These are phyloP conservation scores for Cabera pusaria DNA, from an alignment of 2,888 invertebrate genomes.

Conservation along the genomic window DNA sequence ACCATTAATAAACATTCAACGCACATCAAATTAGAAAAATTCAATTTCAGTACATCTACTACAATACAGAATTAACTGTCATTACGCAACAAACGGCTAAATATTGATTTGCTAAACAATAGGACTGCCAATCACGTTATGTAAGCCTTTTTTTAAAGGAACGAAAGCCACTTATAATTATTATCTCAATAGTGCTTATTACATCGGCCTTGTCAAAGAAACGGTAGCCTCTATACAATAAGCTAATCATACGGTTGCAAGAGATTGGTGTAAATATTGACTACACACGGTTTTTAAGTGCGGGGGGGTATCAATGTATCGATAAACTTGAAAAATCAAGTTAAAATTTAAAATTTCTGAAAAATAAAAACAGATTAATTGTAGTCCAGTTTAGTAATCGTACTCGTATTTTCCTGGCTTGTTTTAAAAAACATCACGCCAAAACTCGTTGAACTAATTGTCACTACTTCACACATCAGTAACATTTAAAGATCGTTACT, in stretches of 20 bases:
- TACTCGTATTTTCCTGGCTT: too few species aligned
- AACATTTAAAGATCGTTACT: too few species aligned
- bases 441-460: too few species aligned
- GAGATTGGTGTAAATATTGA: constrained; percentile 42
- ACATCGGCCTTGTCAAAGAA: constrained; percentile 66
- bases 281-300: constrained; percentile 48
- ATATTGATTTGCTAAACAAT: constrained; percentile 25
- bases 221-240: constrained; percentile 75
- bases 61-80: constrained; percentile 22
- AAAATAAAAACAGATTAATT: too few species aligned
- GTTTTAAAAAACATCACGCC: too few species aligned
- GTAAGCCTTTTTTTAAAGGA: constrained; percentile 39
- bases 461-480: too few species aligned
- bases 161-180: constrained; percentile 56
- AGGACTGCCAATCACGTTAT: constrained; percentile 38
- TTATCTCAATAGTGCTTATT: constrained; percentile 58
- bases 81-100: constrained; percentile 15
- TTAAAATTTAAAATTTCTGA: too few species aligned
- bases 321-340: too few species aligned
- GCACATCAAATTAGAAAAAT: constrained; percentile 21
- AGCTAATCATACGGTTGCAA: constrained; percentile 69
- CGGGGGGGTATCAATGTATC: too few species aligned
- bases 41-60: constrained; percentile 12
- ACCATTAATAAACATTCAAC: constrained; percentile 13
- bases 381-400: too few species aligned